phyloP scores from a whole-genome alignment of 1,140 invertebrate species.

The Trypoxylus dichotomus region DNA sequence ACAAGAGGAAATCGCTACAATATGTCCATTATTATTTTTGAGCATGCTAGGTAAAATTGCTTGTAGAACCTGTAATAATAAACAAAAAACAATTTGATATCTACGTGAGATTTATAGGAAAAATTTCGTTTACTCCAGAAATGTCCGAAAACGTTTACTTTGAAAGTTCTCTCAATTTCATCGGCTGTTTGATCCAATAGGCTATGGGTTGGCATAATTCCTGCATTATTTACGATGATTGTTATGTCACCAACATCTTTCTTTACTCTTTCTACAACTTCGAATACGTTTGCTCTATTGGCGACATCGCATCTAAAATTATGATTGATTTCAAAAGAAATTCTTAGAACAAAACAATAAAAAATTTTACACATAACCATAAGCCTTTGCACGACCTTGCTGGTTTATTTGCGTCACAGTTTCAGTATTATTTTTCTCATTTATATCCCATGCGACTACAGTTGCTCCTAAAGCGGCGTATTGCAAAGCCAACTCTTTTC shows the following conservation, averaged over 20 bases:
- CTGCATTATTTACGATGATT: slow-evolving; percentile 84
- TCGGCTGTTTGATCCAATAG: slow-evolving; percentile 65
- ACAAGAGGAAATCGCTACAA: slow-evolving; percentile 82
- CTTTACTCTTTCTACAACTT: slow-evolving; percentile 53
- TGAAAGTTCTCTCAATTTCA: slow-evolving; percentile 69
- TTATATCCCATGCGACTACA: slow-evolving; percentile 88
- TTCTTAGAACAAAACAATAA: neutral
- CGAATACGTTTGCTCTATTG: slow-evolving; percentile 56
- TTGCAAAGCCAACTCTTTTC: slow-evolving; percentile 77
- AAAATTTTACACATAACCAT: slow-evolving; percentile 59
- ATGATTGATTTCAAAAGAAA: no score
- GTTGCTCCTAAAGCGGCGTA: slow-evolving; percentile 78
- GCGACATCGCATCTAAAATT: slow-evolving; percentile 61
- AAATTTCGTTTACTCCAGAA: slow-evolving; percentile 68
- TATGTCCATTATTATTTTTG: slow-evolving; percentile 74
- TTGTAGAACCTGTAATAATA: slow-evolving; percentile 51
- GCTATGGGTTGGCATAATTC: slow-evolving; percentile 78
- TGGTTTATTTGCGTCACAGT: slow-evolving; percentile 62
- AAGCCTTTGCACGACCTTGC: slow-evolving; percentile 54
- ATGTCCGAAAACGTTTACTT: slow-evolving; percentile 79
- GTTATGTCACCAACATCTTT: slow-evolving; percentile 69
- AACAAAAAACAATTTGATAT: no score
- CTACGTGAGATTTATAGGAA: neutral
- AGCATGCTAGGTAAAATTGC: slow-evolving; percentile 82
- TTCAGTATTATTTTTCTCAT: slow-evolving; percentile 70